Base-by-base conservation (phyloP, 2,888 invertebrate species). In the Chaetogeoica ovagalla region DNA sequence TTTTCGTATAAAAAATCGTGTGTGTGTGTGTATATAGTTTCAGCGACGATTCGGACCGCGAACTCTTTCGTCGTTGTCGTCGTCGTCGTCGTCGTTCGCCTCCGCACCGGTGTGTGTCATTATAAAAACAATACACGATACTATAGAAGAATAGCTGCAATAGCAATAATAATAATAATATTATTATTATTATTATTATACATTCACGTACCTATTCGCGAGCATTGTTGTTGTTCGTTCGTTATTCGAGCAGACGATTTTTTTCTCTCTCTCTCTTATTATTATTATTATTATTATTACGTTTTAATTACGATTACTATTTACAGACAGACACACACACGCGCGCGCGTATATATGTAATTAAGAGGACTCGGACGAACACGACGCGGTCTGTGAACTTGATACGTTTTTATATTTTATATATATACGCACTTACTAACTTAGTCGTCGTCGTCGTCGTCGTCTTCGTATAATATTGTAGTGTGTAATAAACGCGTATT, bases 301-400 rank as follows among this genome's bases (percentile, higher is more conserved):
- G 69, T 76, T 76, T 76, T 77, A 77, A 77, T 77, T 77, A 77
- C 62, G 69, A 77, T 75, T 59, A 43, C 66, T 59, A 75, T 59
- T 55, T 65, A 30, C 62, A 48, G 15, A 30, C 37, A 37, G 37
- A 17, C 71, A 8, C n/a, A 21, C 55, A 37, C 30, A 48, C 68
- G 15, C n/a, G 13, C 48, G 13, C 23, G 5, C 23, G 11, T 11
- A 43, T 43, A 60, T 21, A 68, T 23, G 59, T 70, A 77, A 77
- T 77, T 77, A 77, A 76, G 60, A 68, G 66, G 59, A 59, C 68
- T 68, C 9, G 43, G 57, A 75, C 39, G 57, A 21, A 68, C 48
- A 68, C 30, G 30, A 68, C 60, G 68, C 77, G 77, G 77, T 77
- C 77, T 39, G 69, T 77, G 69, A 77, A 77, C 77, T 77, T 77